A percentile compares a stretch with the other conserved stretches of the same genome.
phyloP scores from a whole-genome alignment of 2,113 vertebrate species.

The rat (Rattus norvegicus) region GRCr8 NC_086022.1:46275501-46276000 shows the following conservation, averaged over 20 bases:
- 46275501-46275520: not conserved
- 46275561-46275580: not conserved
- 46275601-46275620: not conserved
- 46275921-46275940: not conserved
- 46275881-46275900: not conserved
- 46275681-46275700: not conserved
- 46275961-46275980: no score
- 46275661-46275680: not conserved
- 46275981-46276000: no score
- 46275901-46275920: not conserved
- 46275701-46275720: not conserved
- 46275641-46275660: not conserved
- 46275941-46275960: no score
- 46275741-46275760: not conserved
- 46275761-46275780: not conserved
- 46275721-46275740: not conserved
- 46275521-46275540: not conserved
- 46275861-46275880: not conserved
- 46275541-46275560: not conserved
- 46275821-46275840: constrained; percentile 9
- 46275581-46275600: not conserved
- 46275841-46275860: not conserved
- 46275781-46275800: not conserved
- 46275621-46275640: not conserved
- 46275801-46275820: not conserved